Conservation (phyloP, 2,113 vertebrate genomes). For the Turdus rufiventris region DNA sequence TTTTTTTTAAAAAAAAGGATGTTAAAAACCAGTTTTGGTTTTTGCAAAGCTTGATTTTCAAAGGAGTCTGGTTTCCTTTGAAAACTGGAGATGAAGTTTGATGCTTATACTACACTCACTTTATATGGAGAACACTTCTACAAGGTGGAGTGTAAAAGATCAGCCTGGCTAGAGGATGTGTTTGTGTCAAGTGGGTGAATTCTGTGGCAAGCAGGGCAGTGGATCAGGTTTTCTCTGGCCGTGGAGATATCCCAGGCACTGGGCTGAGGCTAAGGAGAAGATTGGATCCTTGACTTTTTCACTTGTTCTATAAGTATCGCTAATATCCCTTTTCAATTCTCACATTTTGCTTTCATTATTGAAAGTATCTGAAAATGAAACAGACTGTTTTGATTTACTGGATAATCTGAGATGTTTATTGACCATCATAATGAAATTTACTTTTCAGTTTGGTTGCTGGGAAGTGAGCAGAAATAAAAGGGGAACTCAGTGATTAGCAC, state of each 20-base stretch:
- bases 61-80: neutral
- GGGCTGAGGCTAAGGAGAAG: neutral
- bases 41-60: neutral
- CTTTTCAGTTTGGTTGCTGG: neutral
- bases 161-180: rapidly evolving
- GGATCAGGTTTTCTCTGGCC: neutral
- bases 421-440: neutral
- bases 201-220: neutral
- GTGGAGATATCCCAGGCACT: neutral
- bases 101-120: neutral
- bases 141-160: neutral
- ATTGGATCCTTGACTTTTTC: neutral
- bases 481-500: neutral
- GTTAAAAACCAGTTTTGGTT: neutral
- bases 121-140: neutral
- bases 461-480: neutral
- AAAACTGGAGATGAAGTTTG: neutral
- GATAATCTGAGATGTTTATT: neutral
- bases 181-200: neutral
- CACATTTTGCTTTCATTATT: neutral
- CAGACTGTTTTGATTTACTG: neutral
- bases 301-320: neutral
- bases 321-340: neutral
- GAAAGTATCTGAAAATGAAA: neutral
- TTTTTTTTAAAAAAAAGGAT: neutral